Evolutionary conservation across 2,888 invertebrate species (phyloP), one percentile per base, ranked within the genome.

Genomic region (Andricus quercusramuli): DNA sequence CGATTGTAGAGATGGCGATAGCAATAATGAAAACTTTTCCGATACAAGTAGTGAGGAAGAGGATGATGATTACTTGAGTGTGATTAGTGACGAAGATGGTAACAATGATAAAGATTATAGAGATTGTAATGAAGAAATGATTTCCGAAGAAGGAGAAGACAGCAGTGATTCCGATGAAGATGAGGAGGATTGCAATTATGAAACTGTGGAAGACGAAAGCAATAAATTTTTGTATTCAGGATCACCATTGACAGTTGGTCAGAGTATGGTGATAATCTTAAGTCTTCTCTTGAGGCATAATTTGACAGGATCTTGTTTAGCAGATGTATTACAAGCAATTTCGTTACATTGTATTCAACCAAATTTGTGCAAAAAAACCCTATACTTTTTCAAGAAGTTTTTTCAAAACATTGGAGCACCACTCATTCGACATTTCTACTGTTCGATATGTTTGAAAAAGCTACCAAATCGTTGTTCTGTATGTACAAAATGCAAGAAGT

Each of bases 321-420:
- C 64, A 9, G 29, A 29, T 13, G 15, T 64, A 25, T 13, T 64
- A 25, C 25, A 64, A 64, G 25, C 29, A 15, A 64, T 64, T 29
- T 25, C 64, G 59, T 37, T 3, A 9, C 37, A 37, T 37, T 37
- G 0, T 9, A 37, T 9, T 37, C 37, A 37, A 37, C 6, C 37
- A 37, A 37, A 37, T 32, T 32, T 32, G 37, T 37, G 37, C 9
- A 37, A 37, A 9, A 37, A 37, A 62, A 62, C 62, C 22, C 22
- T 62, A 62, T n/a, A 22, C 8, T 25, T 62, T 62, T n/a, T 29
- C 3, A 62, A 62, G 25, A 62, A 62, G 22, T 62, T 62, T 62
- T 62, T 62, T n/a, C 20, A 22, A 62, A 62, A 62, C 22, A 62
- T 62, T 62, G 62, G 62, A n/a, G 62, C 22, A 62, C n/a, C 62